Evolutionary conservation across 2,888 invertebrate genomes (phyloP).

Genomic region (Coleophora deauratella): DNA sequence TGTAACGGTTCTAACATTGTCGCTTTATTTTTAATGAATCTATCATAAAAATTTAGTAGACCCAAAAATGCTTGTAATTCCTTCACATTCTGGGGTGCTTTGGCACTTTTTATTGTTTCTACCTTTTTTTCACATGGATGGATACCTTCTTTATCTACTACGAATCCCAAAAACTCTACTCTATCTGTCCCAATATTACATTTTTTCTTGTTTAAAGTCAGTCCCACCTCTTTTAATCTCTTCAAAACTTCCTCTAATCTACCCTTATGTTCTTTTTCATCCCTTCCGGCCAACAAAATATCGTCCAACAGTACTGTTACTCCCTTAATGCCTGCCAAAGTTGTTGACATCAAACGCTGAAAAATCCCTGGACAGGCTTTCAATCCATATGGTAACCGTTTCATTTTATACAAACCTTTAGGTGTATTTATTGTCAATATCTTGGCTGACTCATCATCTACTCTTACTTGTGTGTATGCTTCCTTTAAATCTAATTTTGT

Average conservation of each 20-base stretch:
- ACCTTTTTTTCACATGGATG: constrained; percentile 5
- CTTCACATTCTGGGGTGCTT: not conserved
- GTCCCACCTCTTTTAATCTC: constrained; percentile 1
- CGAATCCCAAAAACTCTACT: constrained; percentile 7
- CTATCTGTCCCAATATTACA: constrained; percentile 4
- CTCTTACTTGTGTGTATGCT: constrained; percentile 17
- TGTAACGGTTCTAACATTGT: too few species aligned
- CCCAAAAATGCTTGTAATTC: too few species aligned
- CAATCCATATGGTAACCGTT: constrained; percentile 15
- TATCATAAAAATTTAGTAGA: too few species aligned
- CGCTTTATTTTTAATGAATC: too few species aligned
- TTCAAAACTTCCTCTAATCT: constrained; percentile 2
- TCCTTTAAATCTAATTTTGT: constrained; percentile 16
- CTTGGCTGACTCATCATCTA: constrained; percentile 14
- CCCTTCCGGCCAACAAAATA: constrained; percentile 16
- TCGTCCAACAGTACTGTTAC: constrained; percentile 21
- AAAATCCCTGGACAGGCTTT: constrained; percentile 18
- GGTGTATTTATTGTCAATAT: constrained; percentile 20
- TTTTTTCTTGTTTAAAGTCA: constrained; percentile 5
- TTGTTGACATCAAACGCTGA: constrained; percentile 16
- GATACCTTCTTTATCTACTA: constrained; percentile 5
- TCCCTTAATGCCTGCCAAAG: constrained; percentile 15
- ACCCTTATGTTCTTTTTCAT: not conserved
- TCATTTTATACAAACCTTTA: constrained; percentile 16
- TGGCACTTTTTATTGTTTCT: not conserved